Base-by-base conservation (phyloP, 2,797 vertebrate genomes). In the Fratercula arctica region DNA sequence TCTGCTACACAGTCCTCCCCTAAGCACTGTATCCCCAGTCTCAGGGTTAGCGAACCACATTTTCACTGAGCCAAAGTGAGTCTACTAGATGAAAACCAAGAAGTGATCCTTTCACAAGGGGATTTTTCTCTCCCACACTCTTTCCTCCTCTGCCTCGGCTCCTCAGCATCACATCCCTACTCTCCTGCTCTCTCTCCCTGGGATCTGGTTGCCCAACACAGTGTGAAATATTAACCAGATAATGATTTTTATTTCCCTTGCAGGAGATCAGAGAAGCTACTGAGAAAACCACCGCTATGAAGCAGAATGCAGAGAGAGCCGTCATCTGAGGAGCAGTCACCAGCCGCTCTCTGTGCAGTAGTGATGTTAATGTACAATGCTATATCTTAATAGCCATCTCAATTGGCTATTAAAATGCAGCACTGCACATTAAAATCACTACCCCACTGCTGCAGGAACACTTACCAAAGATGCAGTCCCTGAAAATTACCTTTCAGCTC, bases 331-430 rank as follows among this genome's bases (percentile, higher is more conserved):
- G 16, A 82, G 41, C 37, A 94, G 87, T 63, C 83, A 68, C 76
- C 43, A 91, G 48, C 56, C 24, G 0, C 64, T 29, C 41, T 72
- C 75, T 64, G 43, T 85, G 68, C 31, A 24, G 81, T n/a, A 17
- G 67, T 63, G 75, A 96, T 90, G 79, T 59, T 94, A 92, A 95
- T 88, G 41, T 76, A 91, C 59, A 86, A 81, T 90, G 74, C 69
- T 76, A 70, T 95, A 94, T 88, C 91, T 90, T 96, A 96, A 96
- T 67, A 96, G 93, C n/a, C 43, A 95, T 92, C 76, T 94, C 86
- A 92, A 94, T 39, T 95, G 92, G 39, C 90, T 95, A 80, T 94
- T 97, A 95, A 97, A 96, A 95, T 95, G 69, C 84, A 93, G 81
- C 85, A 77, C 88, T 85, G 31, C 59, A 61, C 70, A 90, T 97